Evolutionary conservation across 2,888 invertebrate genomes (phyloP).

Genomic region (Aproaerema taeniolella): DNA sequence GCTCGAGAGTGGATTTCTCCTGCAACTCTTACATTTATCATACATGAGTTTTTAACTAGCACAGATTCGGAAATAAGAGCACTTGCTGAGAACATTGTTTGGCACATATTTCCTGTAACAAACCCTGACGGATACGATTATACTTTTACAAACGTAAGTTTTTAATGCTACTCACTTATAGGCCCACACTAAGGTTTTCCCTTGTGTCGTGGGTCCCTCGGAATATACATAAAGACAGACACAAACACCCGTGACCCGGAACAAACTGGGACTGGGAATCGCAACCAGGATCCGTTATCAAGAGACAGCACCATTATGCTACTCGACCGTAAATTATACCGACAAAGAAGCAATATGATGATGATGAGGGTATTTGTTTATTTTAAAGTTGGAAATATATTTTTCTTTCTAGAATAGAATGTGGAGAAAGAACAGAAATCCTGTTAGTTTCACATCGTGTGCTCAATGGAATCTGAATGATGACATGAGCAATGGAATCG

Average conservation of each 20-base stretch:
- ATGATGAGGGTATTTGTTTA: no score
- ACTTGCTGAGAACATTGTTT: constrained; percentile 81
- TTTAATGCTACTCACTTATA: not conserved
- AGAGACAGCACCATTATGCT: no score
- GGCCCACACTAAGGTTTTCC: no score
- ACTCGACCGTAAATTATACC: no score
- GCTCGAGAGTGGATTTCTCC: constrained; percentile 87
- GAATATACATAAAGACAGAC: no score
- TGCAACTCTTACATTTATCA: constrained; percentile 80
- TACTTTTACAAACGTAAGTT: constrained; percentile 76
- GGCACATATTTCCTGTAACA: constrained; percentile 85
- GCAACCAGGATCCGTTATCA: no score
- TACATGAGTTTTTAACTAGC: constrained; percentile 81
- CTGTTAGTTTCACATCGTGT: constrained; percentile 17
- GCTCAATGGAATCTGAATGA: constrained; percentile 7
- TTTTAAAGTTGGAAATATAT: no score
- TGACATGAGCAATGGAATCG: constrained; percentile 77
- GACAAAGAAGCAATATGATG: no score
- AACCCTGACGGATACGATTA: constrained; percentile 87
- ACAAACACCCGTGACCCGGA: no score
- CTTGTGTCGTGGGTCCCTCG: not conserved
- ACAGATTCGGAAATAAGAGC: constrained; percentile 62
- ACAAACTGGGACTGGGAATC: no score
- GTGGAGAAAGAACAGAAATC: constrained; percentile 80
- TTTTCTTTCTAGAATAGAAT: constrained; percentile 79